Percentiles rank a stretch among this genome's conserved stretches.
Conservation (phyloP, 2,113 vertebrate genomes). For the rabbit (Oryctolagus cuniculus) region mOryCun1.1 NC_091445.1:40696501-40697000, state of each 20-base stretch:
- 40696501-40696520: neutral
- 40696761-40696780: too few species aligned
- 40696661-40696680: constrained; percentile 51
- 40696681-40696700: neutral
- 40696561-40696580: constrained; percentile 37
- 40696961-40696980: too few species aligned
- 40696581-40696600: constrained; percentile 51
- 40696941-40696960: too few species aligned
- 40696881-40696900: too few species aligned
- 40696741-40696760: neutral
- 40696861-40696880: too few species aligned
- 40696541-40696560: constrained; percentile 56
- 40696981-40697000: too few species aligned
- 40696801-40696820: too few species aligned
- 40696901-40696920: too few species aligned
- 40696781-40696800: too few species aligned
- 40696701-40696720: constrained; percentile 21
- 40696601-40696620: constrained; percentile 60
- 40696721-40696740: neutral
- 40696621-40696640: constrained; percentile 65
- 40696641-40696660: constrained; percentile 42
- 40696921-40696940: too few species aligned
- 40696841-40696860: too few species aligned
- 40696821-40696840: too few species aligned
- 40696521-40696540: neutral